phyloP scores from a whole-genome alignment of 2,797 vertebrate genomes.

The Philypnodon macrostomus region DNA sequence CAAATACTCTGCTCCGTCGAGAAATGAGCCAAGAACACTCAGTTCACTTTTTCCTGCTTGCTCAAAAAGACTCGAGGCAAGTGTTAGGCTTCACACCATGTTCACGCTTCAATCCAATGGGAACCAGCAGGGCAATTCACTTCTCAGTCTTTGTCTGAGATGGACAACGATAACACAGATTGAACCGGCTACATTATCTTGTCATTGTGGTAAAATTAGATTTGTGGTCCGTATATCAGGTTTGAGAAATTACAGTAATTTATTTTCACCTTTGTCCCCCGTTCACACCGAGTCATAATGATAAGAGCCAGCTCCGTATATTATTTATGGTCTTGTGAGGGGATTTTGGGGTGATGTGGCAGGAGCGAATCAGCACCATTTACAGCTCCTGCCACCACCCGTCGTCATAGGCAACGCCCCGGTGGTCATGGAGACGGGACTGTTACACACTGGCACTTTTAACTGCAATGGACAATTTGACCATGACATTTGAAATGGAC shows the following conservation, averaged over 20 bases:
- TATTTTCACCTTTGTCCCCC: too few species aligned
- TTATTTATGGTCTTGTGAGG: constrained; percentile 32
- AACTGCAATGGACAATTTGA: too few species aligned
- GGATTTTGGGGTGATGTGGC: constrained; percentile 43
- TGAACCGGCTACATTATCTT: too few species aligned
- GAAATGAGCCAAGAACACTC: constrained; percentile 55
- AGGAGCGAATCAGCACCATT: constrained; percentile 44
- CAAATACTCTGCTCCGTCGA: constrained; percentile 60
- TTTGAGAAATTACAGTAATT: too few species aligned
- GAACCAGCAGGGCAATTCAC: background rate
- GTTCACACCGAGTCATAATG: too few species aligned
- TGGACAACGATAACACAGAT: too few species aligned
- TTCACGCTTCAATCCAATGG: background rate
- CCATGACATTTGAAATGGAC: too few species aligned
- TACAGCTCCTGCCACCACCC: constrained; percentile 43
- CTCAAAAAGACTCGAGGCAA: constrained; percentile 21
- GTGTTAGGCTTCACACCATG: constrained; percentile 26
- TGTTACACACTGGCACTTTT: too few species aligned
- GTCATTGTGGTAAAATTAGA: too few species aligned
- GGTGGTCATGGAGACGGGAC: too few species aligned
- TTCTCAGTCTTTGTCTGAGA: constrained; percentile 2
- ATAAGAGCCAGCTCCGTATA: too few species aligned
- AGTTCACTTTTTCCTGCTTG: background rate
- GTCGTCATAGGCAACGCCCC: constrained; percentile 21
- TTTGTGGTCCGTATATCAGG: background rate